Evolutionary conservation across 2,888 invertebrate genomes (phyloP), one percentile per base, ranked within the genome.

Genomic region (Nemapogon koenigi): DNA sequence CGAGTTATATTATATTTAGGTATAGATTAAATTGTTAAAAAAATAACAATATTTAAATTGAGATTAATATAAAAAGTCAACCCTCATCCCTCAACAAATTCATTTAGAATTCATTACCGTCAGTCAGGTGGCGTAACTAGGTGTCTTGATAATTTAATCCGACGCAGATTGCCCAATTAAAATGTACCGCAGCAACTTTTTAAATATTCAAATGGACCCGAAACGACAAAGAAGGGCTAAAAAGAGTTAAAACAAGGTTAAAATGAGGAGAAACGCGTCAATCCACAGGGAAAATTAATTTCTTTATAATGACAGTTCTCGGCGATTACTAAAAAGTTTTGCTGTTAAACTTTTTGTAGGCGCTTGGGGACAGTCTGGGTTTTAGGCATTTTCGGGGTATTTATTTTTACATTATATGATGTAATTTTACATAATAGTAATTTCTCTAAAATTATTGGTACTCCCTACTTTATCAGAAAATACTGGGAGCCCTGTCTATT

Each of bases 91-190:
- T 51, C 57, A 60, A 63, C 65, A 62, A 69, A 75, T 67, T 68
- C 70, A 67, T 66, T 69, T 65, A 57, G 68, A 76, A 75, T 76
- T 76, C 73, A 78, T 76, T 75, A 76, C 66, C 61, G 69, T 68
- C 57, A 55, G 57, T 64, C 52, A 59, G 64, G 62, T 60, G 65
- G 59, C 56, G 61, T 75, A 72, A 75, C 73, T 67, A 76, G 76
- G 76, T 76, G 76, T 73, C 78, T 76, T 78, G 72, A 78, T 76
- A 76, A 76, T 78, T 76, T 78, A 78, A 78, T 78, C 76, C 73
- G 64, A 60, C 53, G 69, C 57, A 65, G 70, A 68, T 72, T 68
- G 69, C 64, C 72, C 78, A 75, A 76, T 76, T 76, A 76, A 69
- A 71, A 66, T 68, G 66, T 72, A 71, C 59, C 63, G 31, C 70